phyloP scores from a whole-genome alignment of 2,888 invertebrate genomes.

The Drosophila kanekoi region DNA sequence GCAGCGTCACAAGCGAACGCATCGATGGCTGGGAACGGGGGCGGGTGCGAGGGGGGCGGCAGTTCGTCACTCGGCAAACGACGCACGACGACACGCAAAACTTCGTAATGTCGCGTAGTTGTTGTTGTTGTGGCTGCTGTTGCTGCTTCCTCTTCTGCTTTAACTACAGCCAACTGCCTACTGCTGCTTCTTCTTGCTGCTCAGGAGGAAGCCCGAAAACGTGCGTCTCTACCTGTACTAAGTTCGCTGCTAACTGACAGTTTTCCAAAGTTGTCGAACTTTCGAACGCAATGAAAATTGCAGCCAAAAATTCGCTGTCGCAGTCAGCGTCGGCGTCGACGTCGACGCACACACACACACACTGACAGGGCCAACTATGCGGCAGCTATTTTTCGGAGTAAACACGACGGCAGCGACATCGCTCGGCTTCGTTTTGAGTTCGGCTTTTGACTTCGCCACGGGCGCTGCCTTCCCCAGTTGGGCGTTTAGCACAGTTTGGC shows the following conservation, averaged over 20 bases:
- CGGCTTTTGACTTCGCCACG: slow-evolving; percentile 1
- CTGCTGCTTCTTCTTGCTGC: slow-evolving; percentile 31
- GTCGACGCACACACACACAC: slow-evolving; percentile 6
- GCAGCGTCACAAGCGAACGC: slow-evolving; percentile 39
- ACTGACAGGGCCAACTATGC: neutral
- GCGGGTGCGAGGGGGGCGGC: neutral
- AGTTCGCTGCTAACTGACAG: slow-evolving; percentile 86
- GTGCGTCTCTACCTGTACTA: slow-evolving; percentile 86
- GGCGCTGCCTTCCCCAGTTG: slow-evolving; percentile 30
- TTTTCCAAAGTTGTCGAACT: slow-evolving; percentile 86
- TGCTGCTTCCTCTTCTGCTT: slow-evolving; percentile 16
- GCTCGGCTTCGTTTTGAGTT: slow-evolving; percentile 5
- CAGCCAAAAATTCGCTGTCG: slow-evolving; percentile 76
- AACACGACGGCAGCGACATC: slow-evolving; percentile 26
- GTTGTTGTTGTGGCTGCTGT: slow-evolving; percentile 14
- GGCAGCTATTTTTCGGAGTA: slow-evolving; percentile 44
- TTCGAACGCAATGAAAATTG: slow-evolving; percentile 84
- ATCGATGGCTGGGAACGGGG: slow-evolving; percentile 13
- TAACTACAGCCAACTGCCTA: slow-evolving; percentile 16
- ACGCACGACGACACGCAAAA: slow-evolving; percentile 16
- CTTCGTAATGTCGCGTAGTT: slow-evolving; percentile 30
- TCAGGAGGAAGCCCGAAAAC: slow-evolving; percentile 82
- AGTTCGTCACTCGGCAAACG: slow-evolving; percentile 28
- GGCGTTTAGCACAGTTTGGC: slow-evolving; percentile 38
- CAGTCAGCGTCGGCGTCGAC: slow-evolving; percentile 25